These are phyloP conservation scores for Erannis defoliaria DNA, from an alignment of 2,888 invertebrate species.

Conservation along the genomic window DNA sequence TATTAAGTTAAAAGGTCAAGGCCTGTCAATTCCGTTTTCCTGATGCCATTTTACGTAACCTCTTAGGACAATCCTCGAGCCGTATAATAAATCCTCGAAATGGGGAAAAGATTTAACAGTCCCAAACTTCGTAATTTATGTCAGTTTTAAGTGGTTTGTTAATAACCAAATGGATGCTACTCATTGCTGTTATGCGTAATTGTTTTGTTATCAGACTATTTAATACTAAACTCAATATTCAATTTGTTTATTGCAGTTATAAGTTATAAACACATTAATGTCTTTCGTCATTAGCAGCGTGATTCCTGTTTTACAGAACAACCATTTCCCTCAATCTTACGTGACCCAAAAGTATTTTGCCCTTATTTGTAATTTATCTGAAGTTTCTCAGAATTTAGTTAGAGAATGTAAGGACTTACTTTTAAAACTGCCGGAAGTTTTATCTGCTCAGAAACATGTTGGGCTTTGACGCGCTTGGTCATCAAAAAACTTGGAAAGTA, in stretches of 20 bases:
- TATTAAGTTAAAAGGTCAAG: conserved; percentile 29
- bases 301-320: too few species aligned
- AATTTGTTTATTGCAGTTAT: too few species aligned
- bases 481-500: conserved; percentile 4
- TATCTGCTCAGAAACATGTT: not conserved
- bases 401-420: not conserved
- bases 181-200: conserved; percentile 3
- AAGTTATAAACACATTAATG: too few species aligned
- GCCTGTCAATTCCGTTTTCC: conserved; percentile 28
- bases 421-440: conserved; percentile 15
- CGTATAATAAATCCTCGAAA: conserved; percentile 17
- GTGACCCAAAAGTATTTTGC: conserved; percentile 13
- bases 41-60: conserved; percentile 28
- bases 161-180: conserved; percentile 4
- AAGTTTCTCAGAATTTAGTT: conserved; percentile 11
- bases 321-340: conserved; percentile 13
- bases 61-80: conserved; percentile 22
- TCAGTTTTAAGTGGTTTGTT: conserved; percentile 11
- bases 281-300: too few species aligned
- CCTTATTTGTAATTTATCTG: not conserved
- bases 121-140: conserved; percentile 14
- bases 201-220: conserved; percentile 5
- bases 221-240: not conserved
- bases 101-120: conserved; percentile 15
- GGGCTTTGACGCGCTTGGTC: not conserved